Percentiles rank a stretch among this genome's conserved stretches.
phyloP scores from a whole-genome alignment of 2,888 invertebrate genomes.

The Harpagoxenus sublaevis region DNA sequence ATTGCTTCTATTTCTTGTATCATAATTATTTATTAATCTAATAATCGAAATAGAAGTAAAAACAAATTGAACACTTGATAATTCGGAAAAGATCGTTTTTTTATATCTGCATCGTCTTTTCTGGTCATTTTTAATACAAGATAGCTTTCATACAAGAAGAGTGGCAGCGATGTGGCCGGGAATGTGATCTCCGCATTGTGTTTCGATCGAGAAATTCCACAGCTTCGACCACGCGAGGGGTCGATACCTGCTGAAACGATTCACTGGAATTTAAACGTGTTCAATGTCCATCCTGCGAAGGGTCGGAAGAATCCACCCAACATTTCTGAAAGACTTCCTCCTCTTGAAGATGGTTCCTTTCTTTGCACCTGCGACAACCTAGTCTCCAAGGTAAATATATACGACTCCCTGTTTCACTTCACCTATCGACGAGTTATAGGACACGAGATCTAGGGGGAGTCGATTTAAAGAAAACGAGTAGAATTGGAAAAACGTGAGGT shows the following conservation, averaged over 20 bases:
- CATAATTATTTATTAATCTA: not conserved
- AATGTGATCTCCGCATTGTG: constrained; percentile 32
- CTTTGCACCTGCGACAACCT: constrained; percentile 62
- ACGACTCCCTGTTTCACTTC: not conserved
- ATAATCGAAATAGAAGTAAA: not conserved
- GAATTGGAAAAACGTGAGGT: not conserved
- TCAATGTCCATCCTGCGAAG: constrained; percentile 76
- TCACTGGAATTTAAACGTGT: constrained; percentile 82
- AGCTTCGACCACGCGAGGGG: constrained; percentile 2
- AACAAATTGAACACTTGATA: not conserved
- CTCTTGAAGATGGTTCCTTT: constrained; percentile 21
- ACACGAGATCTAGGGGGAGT: not conserved
- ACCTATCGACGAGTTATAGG: constrained; percentile 15
- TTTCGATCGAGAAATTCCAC: constrained; percentile 39
- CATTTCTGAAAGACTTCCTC: constrained; percentile 71
- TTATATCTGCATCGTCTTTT: not conserved
- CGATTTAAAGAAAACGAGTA: not conserved
- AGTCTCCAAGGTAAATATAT: constrained; percentile 23
- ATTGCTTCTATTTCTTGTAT: not conserved
- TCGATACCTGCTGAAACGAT: constrained; percentile 68
- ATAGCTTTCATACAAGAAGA: not conserved
- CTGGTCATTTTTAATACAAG: constrained; percentile 5
- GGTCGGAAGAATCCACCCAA: constrained; percentile 54
- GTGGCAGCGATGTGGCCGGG: not conserved
- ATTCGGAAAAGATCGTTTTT: not conserved